These are phyloP conservation scores for Arenicola marina DNA, from an alignment of 2,888 invertebrate species.

Conservation along the genomic window DNA sequence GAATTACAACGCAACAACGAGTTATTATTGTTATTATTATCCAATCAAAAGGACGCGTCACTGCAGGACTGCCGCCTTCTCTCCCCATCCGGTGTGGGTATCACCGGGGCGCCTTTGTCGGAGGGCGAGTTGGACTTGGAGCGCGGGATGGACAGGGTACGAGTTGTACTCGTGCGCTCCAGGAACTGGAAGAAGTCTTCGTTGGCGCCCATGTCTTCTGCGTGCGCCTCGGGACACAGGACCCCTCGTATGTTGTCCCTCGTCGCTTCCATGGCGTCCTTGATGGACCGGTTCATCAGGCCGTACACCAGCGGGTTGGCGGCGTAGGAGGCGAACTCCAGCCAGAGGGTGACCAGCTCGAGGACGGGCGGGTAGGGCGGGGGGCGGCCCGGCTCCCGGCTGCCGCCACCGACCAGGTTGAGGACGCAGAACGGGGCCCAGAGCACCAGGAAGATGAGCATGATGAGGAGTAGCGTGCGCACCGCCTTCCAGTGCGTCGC, in stretches of 20 bases:
- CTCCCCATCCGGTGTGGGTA: no score
- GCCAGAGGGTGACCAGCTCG: conserved; percentile 30
- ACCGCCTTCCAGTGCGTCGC: conserved; percentile 27
- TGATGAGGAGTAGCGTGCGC: conserved; percentile 27
- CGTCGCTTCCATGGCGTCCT: conserved; percentile 20
- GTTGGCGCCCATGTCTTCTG: neutral
- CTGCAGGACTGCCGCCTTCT: no score
- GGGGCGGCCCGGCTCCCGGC: neutral
- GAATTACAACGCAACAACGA: no score
- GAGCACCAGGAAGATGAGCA: conserved; percentile 23
- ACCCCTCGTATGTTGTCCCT: neutral
- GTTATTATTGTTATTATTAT: no score
- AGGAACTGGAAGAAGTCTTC: conserved; percentile 35
- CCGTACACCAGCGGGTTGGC: conserved; percentile 39
- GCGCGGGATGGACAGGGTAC: neutral
- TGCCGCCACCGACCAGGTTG: conserved; percentile 19
- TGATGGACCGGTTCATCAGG: conserved; percentile 33
- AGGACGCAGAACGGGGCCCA: conserved; percentile 37
- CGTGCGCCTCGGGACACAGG: neutral
- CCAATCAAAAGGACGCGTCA: no score
- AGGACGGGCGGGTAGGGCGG: neutral
- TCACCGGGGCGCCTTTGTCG: no score
- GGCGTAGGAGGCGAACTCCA: conserved; percentile 34
- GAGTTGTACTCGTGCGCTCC: conserved; percentile 25
- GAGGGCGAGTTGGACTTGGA: no score